Base-by-base conservation (phyloP, 2,113 vertebrate genomes). In the Myodes glareolus region DNA sequence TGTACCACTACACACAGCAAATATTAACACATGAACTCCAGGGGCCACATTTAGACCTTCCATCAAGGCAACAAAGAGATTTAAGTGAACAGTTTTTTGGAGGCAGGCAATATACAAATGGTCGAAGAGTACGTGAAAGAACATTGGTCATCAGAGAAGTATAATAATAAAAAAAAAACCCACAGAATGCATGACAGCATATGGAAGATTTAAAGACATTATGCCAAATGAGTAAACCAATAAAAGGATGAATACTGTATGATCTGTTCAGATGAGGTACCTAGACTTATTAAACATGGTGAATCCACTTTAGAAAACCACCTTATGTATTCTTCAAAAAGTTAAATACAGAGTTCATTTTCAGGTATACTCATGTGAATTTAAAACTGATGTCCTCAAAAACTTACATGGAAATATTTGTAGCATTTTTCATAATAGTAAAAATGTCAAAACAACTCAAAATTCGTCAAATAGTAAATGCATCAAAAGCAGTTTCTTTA, bases 311-410 rank as follows among this genome's bases (percentile, higher is more conserved):
- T 93, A 50, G 25, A 86, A 93, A 93, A 78, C 1, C 61, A n/a
- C 82, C 67, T 80, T 52, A 50, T 25, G 3, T 76, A 27, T 87
- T 94, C 63, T 82, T 94, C 63, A 81, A 77, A 96, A 90, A 84
- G 31, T 75, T 92, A 81, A 94, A 78, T 23, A 52, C 33, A 42
- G 19, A 78, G 21, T 86, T 14, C 19, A 63, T 47, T 80, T 14
- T 33, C 91, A 92, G 33, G 13, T n/a, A 33, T 52, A 63, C 21
- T 5, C 45, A 90, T 82, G 42, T 84, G 81, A 95, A 95, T 36
- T 93, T 76, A 91, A 94, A 93, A 88, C 2, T 12, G 73, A 47
- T 33, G 29, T 61, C 50, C 45, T 94, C 52, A 68, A 94, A 94
- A 88, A 33, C 0, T 29, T 86, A 12, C 13, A 42, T 36, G 63